Percentiles rank a stretch among this genome's conserved stretches.
Conservation (phyloP, 2,888 invertebrate species). For the Orchesella flavescens region DNA sequence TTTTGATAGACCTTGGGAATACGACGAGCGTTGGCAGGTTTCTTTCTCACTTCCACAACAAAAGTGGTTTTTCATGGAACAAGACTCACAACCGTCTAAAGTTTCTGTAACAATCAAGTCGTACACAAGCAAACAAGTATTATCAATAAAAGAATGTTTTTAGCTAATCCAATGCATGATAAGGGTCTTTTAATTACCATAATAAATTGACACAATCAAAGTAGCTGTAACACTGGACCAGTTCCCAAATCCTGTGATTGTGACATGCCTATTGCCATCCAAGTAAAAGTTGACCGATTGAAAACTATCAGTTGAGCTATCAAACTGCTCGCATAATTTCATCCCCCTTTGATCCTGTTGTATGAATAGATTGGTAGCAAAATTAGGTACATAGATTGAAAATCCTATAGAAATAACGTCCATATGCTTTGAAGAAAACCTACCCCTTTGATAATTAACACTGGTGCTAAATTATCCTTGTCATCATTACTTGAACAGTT, state of each 20-base stretch:
- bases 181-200: constrained; percentile 22
- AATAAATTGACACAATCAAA: constrained; percentile 50
- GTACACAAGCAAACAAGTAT: not conserved
- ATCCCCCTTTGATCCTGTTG: not conserved
- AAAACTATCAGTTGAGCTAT: constrained; percentile 23
- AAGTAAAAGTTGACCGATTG: constrained; percentile 37
- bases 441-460: constrained; percentile 13
- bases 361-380: no score
- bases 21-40: not conserved
- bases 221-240: constrained; percentile 31
- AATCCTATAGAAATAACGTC: not conserved
- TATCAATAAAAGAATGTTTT: not conserved
- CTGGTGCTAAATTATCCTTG: not conserved
- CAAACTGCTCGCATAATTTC: constrained; percentile 8
- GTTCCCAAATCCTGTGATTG: constrained; percentile 24
- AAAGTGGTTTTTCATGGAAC: constrained; percentile 16
- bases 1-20: no score
- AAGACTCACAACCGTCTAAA: not conserved
- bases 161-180: no score
- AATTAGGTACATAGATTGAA: not conserved
- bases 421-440: no score
- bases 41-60: constrained; percentile 48
- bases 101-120: constrained; percentile 29
- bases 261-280: constrained; percentile 33
- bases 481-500: not conserved